Base-by-base conservation (phyloP, 2,888 invertebrate species). In the Thumatha senex region DNA sequence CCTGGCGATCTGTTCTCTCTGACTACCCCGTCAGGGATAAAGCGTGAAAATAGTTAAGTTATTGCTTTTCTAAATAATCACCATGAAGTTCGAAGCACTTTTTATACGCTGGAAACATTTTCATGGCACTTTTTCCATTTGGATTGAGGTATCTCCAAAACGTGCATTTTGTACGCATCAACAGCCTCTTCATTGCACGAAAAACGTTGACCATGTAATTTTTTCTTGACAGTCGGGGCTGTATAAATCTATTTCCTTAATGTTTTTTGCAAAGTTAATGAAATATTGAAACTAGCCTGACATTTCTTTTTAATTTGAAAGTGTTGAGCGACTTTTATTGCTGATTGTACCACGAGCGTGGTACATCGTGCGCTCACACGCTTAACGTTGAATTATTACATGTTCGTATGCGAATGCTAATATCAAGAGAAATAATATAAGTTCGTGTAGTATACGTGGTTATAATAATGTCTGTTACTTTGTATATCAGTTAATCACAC, bases 171-270 rank as follows among this genome's bases (percentile, higher is more conserved):
- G n/a, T 8, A 8, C 34, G 9, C 34, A 34, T 34, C 34, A 34
- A 34, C 34, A 34, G 34, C 34, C 34, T 34, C 34, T 7, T 34
- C 9, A 34, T 11, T 5, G 34, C 34, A 8, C 34, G 9, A 34
- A 34, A 34, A 34, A 34, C n/a, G 34, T 34, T 34, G 34, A 34
- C 34, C 34, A 34, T 11, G 34, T 34, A n/a, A 34, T 34, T 34
- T 34, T 8, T 34, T 58, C 47, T 7, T 65, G 55, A 48, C 64
- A 44, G n/a, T 34, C 10, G 34, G n/a, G 3, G 10, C 2, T 34
- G 10, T 8, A 34, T 34, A n/a, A n/a, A n/a, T n/a, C n/a, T n/a
- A n/a, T n/a, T n/a, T n/a, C n/a, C n/a, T n/a, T n/a, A n/a, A n/a
- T n/a, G n/a, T n/a, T n/a, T n/a, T n/a, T n/a, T n/a, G n/a, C n/a